phyloP scores from a whole-genome alignment of 2,888 invertebrate species.

The Lypha dubia region DNA sequence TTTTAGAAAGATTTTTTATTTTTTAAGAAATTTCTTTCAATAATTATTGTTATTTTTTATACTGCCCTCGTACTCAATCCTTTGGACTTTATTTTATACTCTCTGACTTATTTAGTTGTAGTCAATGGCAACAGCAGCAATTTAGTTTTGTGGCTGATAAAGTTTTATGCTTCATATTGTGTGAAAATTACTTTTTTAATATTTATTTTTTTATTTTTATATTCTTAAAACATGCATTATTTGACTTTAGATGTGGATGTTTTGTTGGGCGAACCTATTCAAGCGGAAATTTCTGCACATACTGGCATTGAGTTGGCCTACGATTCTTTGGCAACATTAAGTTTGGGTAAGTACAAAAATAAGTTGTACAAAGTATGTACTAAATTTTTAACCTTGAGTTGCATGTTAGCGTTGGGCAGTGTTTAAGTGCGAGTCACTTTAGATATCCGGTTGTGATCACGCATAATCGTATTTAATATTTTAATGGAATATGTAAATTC shows the following conservation, averaged over 20 bases:
- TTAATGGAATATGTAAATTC: too few species aligned
- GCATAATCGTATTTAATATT: too few species aligned
- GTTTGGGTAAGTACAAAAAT: conserved; percentile 85
- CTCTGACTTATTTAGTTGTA: conserved; percentile 28
- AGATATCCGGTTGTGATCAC: background rate
- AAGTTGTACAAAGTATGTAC: background rate
- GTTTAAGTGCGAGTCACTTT: background rate
- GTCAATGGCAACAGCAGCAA: conserved; percentile 11
- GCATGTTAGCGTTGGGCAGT: background rate
- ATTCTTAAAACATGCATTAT: conserved; percentile 49
- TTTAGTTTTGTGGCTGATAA: conserved; percentile 53
- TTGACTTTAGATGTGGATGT: conserved; percentile 86
- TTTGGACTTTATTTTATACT: conserved; percentile 14
- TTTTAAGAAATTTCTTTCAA: too few species aligned
- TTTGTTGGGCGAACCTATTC: conserved; percentile 90
- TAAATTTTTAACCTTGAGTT: conserved; percentile 40
- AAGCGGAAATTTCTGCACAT: conserved; percentile 88
- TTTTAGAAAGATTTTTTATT: background rate
- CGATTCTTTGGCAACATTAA: conserved; percentile 88
- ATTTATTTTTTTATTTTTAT: conserved; percentile 42
- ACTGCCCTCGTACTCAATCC: background rate
- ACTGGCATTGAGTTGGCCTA: conserved; percentile 90
- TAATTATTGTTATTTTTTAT: background rate
- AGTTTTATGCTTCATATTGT: conserved; percentile 63
- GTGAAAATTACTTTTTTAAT: conserved; percentile 39